Base-by-base conservation (phyloP, 2,888 invertebrate species). In the Noctua janthe region DNA sequence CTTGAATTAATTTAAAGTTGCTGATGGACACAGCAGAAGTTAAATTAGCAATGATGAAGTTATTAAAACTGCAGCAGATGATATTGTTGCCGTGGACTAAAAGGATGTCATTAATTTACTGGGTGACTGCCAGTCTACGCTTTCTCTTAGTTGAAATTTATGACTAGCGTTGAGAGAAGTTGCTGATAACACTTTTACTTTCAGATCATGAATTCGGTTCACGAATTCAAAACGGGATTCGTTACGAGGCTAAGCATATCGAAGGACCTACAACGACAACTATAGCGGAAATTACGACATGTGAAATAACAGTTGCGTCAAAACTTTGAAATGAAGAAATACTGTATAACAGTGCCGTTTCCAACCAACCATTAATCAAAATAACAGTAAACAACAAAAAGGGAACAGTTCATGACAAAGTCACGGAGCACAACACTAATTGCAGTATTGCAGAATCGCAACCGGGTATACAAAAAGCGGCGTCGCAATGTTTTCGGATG, bases 401-500 rank as follows among this genome's bases (percentile, higher is more conserved):
- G 72, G 67, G 81, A 79, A 71, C 66, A 72, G 47, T 74, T 71
- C 74, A 86, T 71, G 76, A 83, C 76, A 74, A 78, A 81, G 78
- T 66, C 51, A 71, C 82, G 76, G 71, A 80, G 83, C 75, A 82
- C 75, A 80, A 83, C 71, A 79, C 78, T 86, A 81, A 89, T 82
- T 83, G 76, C 81, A 77, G 80, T 76, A 69, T 86, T 88, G 79
- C 84, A 81, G 72, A 85, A 87, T 67, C 64, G 62, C 77, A 71
- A n/a, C 72, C 79, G 29, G 54, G 49, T 80, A 69, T 74, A 89
- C 86, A 84, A 87, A 89, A 86, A 81, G 76, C 73, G 47, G 78
- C 88, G 83, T 88, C 88, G 89, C 91, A 92, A 92, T 87, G 87
- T 89, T 92, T 92, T 92, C 87, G 91, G 92, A 92, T 92, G 90